phyloP scores from a whole-genome alignment of 2,113 vertebrate species.

The Stercorarius parasiticus region DNA sequence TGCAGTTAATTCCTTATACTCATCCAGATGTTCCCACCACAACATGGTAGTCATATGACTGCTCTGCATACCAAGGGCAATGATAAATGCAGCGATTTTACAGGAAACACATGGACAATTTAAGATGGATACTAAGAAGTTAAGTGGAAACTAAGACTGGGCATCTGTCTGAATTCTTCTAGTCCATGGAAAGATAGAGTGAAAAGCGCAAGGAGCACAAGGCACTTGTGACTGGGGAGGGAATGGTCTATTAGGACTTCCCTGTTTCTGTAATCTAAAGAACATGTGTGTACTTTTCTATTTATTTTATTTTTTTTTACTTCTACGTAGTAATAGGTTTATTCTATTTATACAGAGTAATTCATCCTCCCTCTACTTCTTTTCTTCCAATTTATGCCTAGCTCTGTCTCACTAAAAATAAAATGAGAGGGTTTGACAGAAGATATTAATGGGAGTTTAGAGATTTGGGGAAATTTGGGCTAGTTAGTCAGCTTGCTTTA shows the following conservation, averaged over 20 bases:
- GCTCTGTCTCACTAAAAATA: neutral
- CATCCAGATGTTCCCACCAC: neutral
- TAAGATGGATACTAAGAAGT: neutral
- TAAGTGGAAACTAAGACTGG: neutral
- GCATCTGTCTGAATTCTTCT: neutral
- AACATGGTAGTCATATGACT: neutral
- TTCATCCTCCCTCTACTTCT: neutral
- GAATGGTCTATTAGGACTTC: neutral
- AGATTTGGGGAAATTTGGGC: conserved; percentile 8
- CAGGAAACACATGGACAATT: neutral
- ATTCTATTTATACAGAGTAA: neutral
- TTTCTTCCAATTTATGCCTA: neutral
- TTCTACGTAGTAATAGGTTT: neutral
- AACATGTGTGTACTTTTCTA: rapidly evolving
- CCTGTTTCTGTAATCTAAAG: neutral
- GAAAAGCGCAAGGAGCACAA: neutral
- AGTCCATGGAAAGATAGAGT: neutral
- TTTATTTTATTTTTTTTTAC: neutral
- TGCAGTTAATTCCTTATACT: neutral
- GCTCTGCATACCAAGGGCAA: neutral
- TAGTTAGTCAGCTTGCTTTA: conserved; percentile 28
- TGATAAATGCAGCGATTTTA: neutral
- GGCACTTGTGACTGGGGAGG: neutral
- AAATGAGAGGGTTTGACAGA: neutral
- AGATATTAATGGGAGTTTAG: conserved; percentile 37